These are phyloP conservation scores for Adineta ricciae DNA, from an alignment of 2,888 invertebrate species.

Conservation along the genomic window DNA sequence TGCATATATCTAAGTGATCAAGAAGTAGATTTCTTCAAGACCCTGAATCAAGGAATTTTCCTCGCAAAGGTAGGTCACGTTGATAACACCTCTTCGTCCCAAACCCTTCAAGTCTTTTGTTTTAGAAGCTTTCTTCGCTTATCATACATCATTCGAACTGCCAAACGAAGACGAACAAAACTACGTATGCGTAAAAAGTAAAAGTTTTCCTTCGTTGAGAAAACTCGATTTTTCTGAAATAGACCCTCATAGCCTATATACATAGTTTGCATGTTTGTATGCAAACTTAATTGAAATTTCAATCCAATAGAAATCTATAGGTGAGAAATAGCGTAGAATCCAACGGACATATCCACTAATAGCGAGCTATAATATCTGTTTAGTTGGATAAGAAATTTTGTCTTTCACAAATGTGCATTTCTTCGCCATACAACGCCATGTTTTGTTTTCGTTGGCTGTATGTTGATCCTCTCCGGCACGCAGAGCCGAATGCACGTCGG, in stretches of 20 bases:
- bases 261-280: no score
- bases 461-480: not conserved
- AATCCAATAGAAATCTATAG: no score
- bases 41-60: not conserved
- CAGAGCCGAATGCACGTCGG: not conserved
- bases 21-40: not conserved
- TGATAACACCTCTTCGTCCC: not conserved
- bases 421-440: not conserved
- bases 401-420: conserved; percentile 15
- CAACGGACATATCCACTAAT: no score
- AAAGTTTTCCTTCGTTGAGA: not conserved
- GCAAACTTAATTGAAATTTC: no score
- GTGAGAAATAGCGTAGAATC: no score
- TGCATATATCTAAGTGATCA: not conserved
- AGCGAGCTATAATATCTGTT: no score
- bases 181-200: not conserved
- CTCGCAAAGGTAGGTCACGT: not conserved
- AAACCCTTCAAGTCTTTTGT: not conserved
- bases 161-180: not conserved
- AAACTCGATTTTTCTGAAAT: not conserved
- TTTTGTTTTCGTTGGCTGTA: not conserved
- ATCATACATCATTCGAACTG: not conserved
- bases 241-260: no score
- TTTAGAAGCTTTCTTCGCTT: not conserved
- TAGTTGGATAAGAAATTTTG: no score